Evolutionary conservation across 2,888 invertebrate genomes (phyloP), one percentile per base, ranked within the genome.

Genomic region (Colostygia pectinataria): DNA sequence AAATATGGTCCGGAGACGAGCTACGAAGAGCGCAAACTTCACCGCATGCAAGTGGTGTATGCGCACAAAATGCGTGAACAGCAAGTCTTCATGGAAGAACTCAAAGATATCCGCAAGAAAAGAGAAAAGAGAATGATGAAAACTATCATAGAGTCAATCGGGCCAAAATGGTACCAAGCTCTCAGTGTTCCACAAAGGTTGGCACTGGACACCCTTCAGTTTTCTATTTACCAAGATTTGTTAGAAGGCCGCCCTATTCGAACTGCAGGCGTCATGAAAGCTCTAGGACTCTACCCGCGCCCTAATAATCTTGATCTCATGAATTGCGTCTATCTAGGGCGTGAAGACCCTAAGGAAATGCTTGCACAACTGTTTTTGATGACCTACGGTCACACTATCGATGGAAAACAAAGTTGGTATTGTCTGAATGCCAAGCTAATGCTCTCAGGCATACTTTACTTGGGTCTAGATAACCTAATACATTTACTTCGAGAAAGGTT

Each of bases 121-220:
- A 71, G 48, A 36, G 64, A 68, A 4, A 80, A 70, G 53, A 29
- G 53, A 6, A 27, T 73, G 8, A 47, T 76, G 4, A 63, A 60
- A 44, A 55, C 25, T 7, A 63, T 84, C n/a, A 71, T 38, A 42
- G 34, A 46, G 1, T 49, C 65, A 1, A 65, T 85, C 4, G 90
- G 89, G 1, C 88, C 90, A 0, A 68, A 53, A 6, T 90, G 90
- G 90, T 84, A 87, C 50, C 87, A 89, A 59, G 77, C 80, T 1
- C 73, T 90, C 4, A 87, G 89, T 54, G 81, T 75, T 2, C 66
- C 66, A 2, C 90, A 90, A 65, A 73, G 79, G 54, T 36, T 42
- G 3, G 77, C 83, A 1, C 65, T 90, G 32, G 81, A 88, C 41
- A 59, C 57, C 0, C 63, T 90, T 49, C 63, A 71, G 33, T 41